These are phyloP conservation scores for Unio delphinus DNA, from an alignment of 2,888 invertebrate species.

Conservation along the genomic window DNA sequence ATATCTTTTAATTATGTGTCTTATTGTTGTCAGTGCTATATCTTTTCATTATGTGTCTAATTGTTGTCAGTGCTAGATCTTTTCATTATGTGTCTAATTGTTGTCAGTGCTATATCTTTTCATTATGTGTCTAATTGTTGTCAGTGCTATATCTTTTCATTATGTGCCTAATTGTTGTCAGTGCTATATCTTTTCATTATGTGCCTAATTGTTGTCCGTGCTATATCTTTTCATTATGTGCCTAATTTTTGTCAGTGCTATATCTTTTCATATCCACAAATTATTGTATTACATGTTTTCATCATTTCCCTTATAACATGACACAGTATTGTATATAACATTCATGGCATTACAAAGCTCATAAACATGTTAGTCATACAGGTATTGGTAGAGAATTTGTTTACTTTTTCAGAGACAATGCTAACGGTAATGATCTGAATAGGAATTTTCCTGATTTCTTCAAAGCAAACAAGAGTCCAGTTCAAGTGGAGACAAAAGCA, in stretches of 20 bases:
- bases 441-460: conserved; percentile 97
- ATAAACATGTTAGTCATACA: background rate
- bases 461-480: conserved; percentile 81
- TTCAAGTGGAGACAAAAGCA: conserved; percentile 88
- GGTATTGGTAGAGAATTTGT: background rate
- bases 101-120: no score
- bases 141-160: background rate
- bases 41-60: no score
- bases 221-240: background rate
- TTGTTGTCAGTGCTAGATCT: background rate
- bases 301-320: background rate
- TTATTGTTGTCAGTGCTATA: no score
- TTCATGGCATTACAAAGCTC: background rate
- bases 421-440: conserved; percentile 87
- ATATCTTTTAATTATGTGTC: no score
- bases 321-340: background rate
- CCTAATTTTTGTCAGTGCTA: no score
- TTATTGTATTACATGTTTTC: background rate
- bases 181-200: no score
- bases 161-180: no score
- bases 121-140: no score
- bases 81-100: background rate
- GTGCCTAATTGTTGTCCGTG: background rate
- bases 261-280: background rate
- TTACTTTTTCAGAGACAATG: conserved; percentile 50